Evolutionary conservation across 2,888 invertebrate species (phyloP).

Genomic region (Entomobrya multifasciata): DNA sequence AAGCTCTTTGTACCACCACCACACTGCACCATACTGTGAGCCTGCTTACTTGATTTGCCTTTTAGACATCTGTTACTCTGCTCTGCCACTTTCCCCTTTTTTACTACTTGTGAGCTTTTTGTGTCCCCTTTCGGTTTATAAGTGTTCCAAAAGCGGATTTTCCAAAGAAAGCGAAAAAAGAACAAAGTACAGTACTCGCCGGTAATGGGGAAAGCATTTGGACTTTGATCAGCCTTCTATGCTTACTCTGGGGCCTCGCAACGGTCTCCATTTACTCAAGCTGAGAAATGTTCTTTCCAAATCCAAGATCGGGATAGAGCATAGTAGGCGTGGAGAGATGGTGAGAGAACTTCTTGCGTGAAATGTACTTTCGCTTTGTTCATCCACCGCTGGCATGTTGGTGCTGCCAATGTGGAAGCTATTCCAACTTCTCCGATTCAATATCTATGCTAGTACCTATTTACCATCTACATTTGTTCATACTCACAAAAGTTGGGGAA

Average conservation of each 20-base stretch:
- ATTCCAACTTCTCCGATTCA: too few relatives aligned
- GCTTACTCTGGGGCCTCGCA: constrained; percentile 62
- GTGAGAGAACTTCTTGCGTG: not conserved
- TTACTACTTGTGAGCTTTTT: not conserved
- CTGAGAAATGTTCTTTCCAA: constrained; percentile 42
- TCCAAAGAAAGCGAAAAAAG: not conserved
- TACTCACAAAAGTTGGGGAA: constrained; percentile 2
- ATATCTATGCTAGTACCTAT: not conserved
- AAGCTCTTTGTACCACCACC: not conserved
- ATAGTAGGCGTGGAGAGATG: constrained; percentile 28
- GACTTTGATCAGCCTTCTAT: constrained; percentile 6
- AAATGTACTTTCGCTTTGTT: not conserved
- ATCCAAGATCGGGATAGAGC: constrained; percentile 34
- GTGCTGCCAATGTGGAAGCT: too few relatives aligned
- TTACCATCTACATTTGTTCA: not conserved
- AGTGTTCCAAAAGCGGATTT: not conserved
- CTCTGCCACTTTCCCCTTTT: constrained; percentile 1
- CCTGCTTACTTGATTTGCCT: not conserved
- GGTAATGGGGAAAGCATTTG: not conserved
- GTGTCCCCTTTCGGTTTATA: constrained; percentile 18
- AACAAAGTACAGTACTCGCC: constrained; percentile 22
- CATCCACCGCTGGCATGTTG: not conserved
- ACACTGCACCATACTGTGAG: too few relatives aligned
- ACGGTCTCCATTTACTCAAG: constrained; percentile 55
- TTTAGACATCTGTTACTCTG: not conserved